A percentile compares a stretch with the other conserved stretches of the same genome.
Conservation (phyloP, 2,113 vertebrate genomes). For the Chelonoidis abingdonii region DNA sequence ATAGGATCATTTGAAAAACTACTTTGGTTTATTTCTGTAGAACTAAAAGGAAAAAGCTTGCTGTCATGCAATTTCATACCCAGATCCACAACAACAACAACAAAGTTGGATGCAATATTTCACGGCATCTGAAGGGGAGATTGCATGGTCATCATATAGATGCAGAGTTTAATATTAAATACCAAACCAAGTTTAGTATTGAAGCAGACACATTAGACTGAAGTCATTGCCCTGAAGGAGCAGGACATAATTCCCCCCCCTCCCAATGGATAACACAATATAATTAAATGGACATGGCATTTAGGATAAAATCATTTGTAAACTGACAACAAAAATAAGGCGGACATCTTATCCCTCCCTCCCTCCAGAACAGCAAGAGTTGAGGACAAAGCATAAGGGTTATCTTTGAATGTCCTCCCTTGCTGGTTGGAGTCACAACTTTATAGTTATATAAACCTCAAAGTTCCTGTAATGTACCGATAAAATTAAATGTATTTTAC, state of each 20-base stretch:
- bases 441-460: constrained; percentile 6
- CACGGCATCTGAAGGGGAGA: background rate
- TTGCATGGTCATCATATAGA: background rate
- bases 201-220: background rate
- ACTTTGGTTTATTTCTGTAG: background rate
- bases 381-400: background rate
- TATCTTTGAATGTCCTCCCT: background rate
- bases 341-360: background rate
- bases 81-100: background rate
- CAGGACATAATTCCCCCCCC: background rate
- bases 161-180: background rate
- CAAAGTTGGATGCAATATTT: background rate
- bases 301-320: no score
- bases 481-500: background rate
- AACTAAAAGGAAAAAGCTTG: background rate
- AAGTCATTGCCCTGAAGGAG: background rate
- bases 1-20: no score
- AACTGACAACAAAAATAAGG: background rate
- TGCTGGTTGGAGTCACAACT: background rate
- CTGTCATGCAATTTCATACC: background rate
- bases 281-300: background rate
- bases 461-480: background rate
- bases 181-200: background rate
- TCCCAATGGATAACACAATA: fast-evolving
- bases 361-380: background rate